Evolutionary conservation across 2,888 invertebrate genomes (phyloP).

Genomic region (Choristoneura rosaceana): DNA sequence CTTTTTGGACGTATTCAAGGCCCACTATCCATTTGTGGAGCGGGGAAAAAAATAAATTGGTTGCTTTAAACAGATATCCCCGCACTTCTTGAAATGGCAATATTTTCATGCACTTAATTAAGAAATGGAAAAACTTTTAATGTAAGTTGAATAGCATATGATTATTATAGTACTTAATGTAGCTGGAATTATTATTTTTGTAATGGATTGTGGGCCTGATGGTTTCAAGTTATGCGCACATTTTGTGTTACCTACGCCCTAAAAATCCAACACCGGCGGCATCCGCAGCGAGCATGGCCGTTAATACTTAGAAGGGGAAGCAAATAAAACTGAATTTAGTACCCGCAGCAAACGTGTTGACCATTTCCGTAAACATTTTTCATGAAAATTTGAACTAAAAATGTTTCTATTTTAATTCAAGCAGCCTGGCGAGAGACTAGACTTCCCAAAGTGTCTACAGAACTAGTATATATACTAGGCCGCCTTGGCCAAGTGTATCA

Average conservation of each 20-base stretch:
- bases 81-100: not conserved
- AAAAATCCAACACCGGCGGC: constrained; percentile 13
- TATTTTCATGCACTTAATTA: constrained; percentile 1
- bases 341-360: constrained; percentile 34
- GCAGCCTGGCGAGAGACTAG: not conserved
- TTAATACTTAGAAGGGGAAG: constrained; percentile 23
- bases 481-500: not conserved
- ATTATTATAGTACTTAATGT: not conserved
- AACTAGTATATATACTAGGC: not conserved
- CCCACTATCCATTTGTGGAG: constrained; percentile 38
- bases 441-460: not conserved
- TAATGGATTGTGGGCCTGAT: constrained; percentile 31
- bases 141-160: not conserved
- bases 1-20: constrained; percentile 39
- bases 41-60: constrained; percentile 27
- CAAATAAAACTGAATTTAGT: constrained; percentile 31
- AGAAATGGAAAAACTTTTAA: not conserved
- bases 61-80: not conserved
- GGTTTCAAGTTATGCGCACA: constrained; percentile 6
- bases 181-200: constrained; percentile 4
- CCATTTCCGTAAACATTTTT: constrained; percentile 25
- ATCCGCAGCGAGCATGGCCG: constrained; percentile 11
- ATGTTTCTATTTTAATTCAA: not conserved
- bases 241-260: constrained; percentile 16
- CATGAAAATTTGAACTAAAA: not conserved